These are phyloP conservation scores for Oryzias melastigma DNA, from an alignment of 2,113 vertebrate species.

Conservation along the genomic window DNA sequence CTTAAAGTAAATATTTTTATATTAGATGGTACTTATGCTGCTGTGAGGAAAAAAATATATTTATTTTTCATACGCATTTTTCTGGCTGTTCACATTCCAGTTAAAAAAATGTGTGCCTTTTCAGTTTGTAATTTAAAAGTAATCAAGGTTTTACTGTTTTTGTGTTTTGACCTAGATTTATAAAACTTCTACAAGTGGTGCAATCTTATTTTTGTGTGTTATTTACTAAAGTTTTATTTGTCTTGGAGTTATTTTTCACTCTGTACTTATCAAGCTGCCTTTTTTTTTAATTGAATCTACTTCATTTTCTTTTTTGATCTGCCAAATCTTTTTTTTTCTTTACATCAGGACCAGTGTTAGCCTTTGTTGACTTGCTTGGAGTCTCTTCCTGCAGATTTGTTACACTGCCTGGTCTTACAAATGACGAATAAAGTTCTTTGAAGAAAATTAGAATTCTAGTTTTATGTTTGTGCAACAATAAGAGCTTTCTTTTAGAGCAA, in stretches of 20 bases:
- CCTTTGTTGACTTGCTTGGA: slow-evolving; percentile 9
- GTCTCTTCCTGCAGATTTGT: slow-evolving; percentile 42
- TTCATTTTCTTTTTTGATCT: slow-evolving; percentile 11
- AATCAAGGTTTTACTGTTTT: neutral
- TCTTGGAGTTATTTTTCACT: accelerated
- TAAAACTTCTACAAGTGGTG: too few species aligned
- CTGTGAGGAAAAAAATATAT: too few species aligned
- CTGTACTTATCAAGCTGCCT: neutral
- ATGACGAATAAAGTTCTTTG: slow-evolving; percentile 35
- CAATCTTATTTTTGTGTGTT: too few species aligned
- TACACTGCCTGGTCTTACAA: slow-evolving; percentile 32
- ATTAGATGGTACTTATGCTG: too few species aligned
- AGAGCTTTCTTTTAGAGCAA: neutral
- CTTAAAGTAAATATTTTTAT: too few species aligned
- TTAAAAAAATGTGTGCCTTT: slow-evolving; percentile 2
- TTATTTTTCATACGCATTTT: slow-evolving; percentile 7
- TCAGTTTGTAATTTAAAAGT: neutral
- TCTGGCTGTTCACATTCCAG: slow-evolving; percentile 36
- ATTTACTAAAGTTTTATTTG: too few species aligned
- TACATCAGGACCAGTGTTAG: slow-evolving; percentile 20
- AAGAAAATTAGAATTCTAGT: neutral
- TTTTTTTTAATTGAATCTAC: slow-evolving; percentile 1
- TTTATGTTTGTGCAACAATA: neutral
- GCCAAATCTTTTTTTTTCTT: slow-evolving; percentile 17
- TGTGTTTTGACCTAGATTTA: slow-evolving; percentile 1